phyloP scores from a whole-genome alignment of 2,888 invertebrate genomes.

The Neocrepidodera transversa region DNA sequence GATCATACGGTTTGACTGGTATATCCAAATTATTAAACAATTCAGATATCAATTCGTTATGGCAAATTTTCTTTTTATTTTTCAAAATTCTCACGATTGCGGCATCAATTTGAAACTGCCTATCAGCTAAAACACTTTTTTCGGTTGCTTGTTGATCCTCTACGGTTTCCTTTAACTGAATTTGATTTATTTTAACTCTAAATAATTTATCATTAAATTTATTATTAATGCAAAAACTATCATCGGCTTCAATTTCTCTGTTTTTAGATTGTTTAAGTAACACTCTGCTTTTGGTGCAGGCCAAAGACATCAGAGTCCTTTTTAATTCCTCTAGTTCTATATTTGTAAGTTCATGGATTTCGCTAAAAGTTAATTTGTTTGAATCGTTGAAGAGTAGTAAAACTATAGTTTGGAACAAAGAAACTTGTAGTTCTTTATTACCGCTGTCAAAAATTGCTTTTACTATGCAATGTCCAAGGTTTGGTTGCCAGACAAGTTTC shows the following conservation, averaged over 20 bases:
- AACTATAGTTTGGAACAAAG: constrained; percentile 93
- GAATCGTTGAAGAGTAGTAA: constrained; percentile 90
- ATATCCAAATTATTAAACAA: constrained; percentile 96
- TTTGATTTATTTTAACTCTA: constrained; percentile 97
- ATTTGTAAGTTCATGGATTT: constrained; percentile 87
- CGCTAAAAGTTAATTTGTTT: constrained; percentile 79
- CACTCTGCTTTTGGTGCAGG: constrained; percentile 91
- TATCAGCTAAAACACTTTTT: constrained; percentile 95
- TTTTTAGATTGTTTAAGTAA: constrained; percentile 85
- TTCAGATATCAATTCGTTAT: constrained; percentile 93
- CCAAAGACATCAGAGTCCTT: constrained; percentile 92
- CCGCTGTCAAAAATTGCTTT: constrained; percentile 85
- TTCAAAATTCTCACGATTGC: constrained; percentile 99
- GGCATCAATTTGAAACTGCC: constrained; percentile 99
- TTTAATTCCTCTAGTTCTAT: constrained; percentile 91
- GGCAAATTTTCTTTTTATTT: constrained; percentile 91
- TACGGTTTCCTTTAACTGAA: constrained; percentile 78
- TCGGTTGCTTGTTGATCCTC: constrained; percentile 94
- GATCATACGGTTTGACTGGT: constrained; percentile 96
- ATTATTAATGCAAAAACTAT: constrained; percentile 80
- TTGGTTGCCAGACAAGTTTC: constrained; percentile 97
- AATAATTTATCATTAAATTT: constrained; percentile 95
- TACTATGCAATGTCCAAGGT: constrained; percentile 91
- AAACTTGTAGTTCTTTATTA: constrained; percentile 93
- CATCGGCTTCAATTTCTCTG: constrained; percentile 83